Evolutionary conservation across 2,797 vertebrate species (phyloP), one percentile per base, ranked within the genome.

Genomic region (Paramormyrops hopkinsi): DNA sequence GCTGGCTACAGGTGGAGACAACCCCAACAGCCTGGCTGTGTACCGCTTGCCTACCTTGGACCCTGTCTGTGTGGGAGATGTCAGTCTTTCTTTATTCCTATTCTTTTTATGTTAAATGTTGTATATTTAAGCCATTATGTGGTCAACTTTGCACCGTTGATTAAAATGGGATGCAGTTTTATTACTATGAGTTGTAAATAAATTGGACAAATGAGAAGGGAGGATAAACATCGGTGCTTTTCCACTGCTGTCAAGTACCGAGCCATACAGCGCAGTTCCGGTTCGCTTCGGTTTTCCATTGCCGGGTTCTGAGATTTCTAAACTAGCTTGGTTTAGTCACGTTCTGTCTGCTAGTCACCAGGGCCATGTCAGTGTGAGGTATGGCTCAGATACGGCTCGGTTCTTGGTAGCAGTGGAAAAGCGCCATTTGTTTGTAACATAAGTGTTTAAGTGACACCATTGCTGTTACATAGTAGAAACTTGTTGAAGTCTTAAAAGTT

Each of bases 51-150:
- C 99, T 90, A 99, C 98, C 0, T 94, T 99, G 0, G 98, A 99
- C 94, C 99, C 99, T 4, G 97, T 99, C 89, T 99, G 99, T 88
- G 98, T 99, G 88, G 99, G 99, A 92, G 99, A 99, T 94, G 99
- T 99, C 95, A 97, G 98, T 97, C 73, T n/a, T 76, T 76, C 17
- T 76, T 79, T 2, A 79, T 79, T 79, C 17, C 25, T 44, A 41
- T 79, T 79, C 37, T 41, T 17, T 79, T 79, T 44, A 44, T 19
- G 37, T 44, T 79, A 79, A 19, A 41, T 79, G 37, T 79, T 79
- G 73, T 19, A 79, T 5, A 19, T 19, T 79, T 79, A 44, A 41
- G 37, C 33, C 37, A 79, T 79, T 79, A 19, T 79, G 2, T 79
- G 73, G 1, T 41, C 29, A 73, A 14, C 22, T 29, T 29, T 73